These are phyloP conservation scores for Mus pahari DNA, from an alignment of 2,113 vertebrate species.

Conservation along the genomic window DNA sequence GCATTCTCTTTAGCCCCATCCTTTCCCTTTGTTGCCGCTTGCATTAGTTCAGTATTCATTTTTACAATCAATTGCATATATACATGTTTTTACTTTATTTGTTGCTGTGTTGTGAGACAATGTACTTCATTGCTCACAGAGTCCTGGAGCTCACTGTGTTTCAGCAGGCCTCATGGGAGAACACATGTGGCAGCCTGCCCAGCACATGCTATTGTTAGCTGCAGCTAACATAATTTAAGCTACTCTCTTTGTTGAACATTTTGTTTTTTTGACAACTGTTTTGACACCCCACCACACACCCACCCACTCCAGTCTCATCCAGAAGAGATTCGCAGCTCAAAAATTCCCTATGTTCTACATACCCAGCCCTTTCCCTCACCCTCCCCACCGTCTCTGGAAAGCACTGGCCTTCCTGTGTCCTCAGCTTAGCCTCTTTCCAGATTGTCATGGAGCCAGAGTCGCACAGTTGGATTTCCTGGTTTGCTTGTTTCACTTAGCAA, in stretches of 20 bases:
- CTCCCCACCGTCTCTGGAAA: background rate
- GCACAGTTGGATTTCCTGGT: background rate
- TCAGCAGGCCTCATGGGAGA: background rate
- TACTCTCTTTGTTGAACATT: background rate
- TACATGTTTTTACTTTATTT: background rate
- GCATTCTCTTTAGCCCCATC: background rate
- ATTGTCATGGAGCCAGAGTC: background rate
- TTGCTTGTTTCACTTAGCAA: background rate
- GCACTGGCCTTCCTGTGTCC: background rate
- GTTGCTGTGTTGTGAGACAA: background rate
- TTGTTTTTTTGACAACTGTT: background rate
- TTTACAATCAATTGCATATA: background rate
- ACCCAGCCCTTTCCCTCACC: too few relatives aligned
- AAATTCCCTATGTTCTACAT: background rate
- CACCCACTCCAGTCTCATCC: background rate
- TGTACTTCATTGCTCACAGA: background rate
- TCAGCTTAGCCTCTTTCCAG: background rate
- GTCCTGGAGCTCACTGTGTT: background rate
- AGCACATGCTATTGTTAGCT: background rate
- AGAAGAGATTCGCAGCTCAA: background rate
- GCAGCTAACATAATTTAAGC: background rate
- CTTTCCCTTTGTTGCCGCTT: background rate
- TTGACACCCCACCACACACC: background rate
- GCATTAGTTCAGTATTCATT: background rate
- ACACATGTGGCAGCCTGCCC: background rate